Base-by-base conservation (phyloP, 2,797 vertebrate species). In the Meda fulgida region DNA sequence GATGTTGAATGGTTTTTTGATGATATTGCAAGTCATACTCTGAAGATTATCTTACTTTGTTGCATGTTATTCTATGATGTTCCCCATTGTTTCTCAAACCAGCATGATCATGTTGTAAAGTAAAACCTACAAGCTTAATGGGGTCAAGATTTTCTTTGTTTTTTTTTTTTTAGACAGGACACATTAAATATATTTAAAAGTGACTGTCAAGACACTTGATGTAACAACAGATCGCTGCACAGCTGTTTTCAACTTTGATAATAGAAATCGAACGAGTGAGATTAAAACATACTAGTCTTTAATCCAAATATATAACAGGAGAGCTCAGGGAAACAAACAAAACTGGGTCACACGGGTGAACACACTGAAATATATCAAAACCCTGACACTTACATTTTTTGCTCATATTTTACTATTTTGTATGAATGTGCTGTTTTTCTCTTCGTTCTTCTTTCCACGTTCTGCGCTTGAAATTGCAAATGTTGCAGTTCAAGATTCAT, bases 1-100 rank as follows among this genome's bases (percentile, higher is more conserved):
- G 69, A 85, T 31, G 51, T 58, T 51, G 77, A 43, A 46, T 51
- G 23, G 65, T 69, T 69, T 69, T 1, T 7, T 53, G 26, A 80
- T 80, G 51, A 51, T 69, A 18, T 36, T 69, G 29, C 9, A 36
- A 23, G 23, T 46, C 19, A 10, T 66, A 51, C 43, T 21, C 11
- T 80, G 21, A 13, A 63, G 26, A 43, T 48, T 29, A 46, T 31
- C 60, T 46, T 8, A 63, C 36, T 46, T 48, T 31, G 5, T 3
- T 60, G 14, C 4, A 18, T 3, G 51, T 1, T 23, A 55, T 76
- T 55, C 23, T 14, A 23, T 18, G 18, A 8, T 14, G 29, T 58
- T n/a, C 23, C 1, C 55, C 2, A 53, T 19, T 5, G 34, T 26
- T 13, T 60, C 34, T 4, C 2, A 65, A 65, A 65, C 6, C 26